Evolutionary conservation across 2,888 invertebrate genomes (phyloP).

Genomic region (Cryptocephalus moraei): DNA sequence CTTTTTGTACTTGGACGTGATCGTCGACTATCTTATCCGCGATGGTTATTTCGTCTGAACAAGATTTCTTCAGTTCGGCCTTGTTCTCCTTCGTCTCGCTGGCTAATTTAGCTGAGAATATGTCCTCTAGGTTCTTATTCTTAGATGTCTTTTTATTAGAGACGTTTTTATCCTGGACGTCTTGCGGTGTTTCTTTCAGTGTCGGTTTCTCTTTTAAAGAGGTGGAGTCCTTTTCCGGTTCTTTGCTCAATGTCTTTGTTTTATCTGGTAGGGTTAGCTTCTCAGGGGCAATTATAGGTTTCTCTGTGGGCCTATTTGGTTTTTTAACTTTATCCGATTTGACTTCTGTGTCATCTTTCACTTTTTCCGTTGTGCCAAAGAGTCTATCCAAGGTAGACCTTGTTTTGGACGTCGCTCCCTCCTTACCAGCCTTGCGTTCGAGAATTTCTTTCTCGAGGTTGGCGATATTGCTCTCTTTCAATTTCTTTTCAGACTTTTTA

Average conservation of each 20-base stretch:
- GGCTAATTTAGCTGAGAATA: constrained; percentile 20
- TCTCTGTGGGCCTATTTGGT: constrained; percentile 19
- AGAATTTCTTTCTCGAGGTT: constrained; percentile 38
- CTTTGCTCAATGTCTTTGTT: neutral
- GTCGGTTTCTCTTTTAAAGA: neutral
- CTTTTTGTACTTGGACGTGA: constrained; percentile 21
- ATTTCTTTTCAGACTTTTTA: constrained; percentile 44
- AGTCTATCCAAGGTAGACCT: constrained; percentile 46
- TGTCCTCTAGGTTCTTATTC: constrained; percentile 23
- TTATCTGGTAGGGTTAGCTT: constrained; percentile 14
- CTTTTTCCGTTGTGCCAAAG: constrained; percentile 33
- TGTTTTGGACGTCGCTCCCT: constrained; percentile 23
- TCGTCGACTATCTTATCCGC: constrained; percentile 32
- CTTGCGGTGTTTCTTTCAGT: constrained; percentile 18
- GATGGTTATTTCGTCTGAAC: constrained; percentile 22
- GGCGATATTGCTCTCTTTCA: constrained; percentile 14
- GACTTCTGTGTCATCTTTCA: constrained; percentile 33
- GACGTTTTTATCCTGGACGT: constrained; percentile 1
- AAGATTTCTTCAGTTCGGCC: constrained; percentile 12
- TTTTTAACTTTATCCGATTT: constrained; percentile 18
- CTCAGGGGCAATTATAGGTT: constrained; percentile 16
- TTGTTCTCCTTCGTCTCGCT: constrained; percentile 25
- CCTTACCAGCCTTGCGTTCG: constrained; percentile 31
- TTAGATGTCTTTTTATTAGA: constrained; percentile 13
- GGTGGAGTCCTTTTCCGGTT: constrained; percentile 5